phyloP scores from a whole-genome alignment of 2,113 vertebrate genomes.

The Cryptotis parvus region DNA sequence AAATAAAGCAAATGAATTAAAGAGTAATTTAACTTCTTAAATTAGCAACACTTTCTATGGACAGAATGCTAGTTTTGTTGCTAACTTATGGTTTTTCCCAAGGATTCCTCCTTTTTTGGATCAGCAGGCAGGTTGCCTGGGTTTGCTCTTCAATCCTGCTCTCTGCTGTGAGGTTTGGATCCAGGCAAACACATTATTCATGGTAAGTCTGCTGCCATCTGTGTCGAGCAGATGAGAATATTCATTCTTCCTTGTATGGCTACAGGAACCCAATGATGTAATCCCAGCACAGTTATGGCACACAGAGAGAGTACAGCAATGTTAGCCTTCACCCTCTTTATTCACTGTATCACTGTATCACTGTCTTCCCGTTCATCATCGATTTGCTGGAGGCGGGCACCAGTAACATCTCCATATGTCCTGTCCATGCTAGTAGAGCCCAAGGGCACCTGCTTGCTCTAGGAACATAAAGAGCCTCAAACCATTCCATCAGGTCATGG shows the following conservation, averaged over 20 bases:
- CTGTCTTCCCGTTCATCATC: too few species aligned
- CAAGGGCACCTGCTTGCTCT: too few species aligned
- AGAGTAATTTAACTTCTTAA: too few species aligned
- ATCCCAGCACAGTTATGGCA: not conserved
- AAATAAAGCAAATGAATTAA: not conserved
- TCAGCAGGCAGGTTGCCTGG: accelerated
- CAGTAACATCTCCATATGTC: too few species aligned
- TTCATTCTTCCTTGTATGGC: not conserved
- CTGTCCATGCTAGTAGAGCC: too few species aligned
- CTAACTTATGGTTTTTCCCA: not conserved
- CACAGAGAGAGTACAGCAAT: not conserved
- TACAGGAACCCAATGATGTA: not conserved
- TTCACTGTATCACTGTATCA: too few species aligned
- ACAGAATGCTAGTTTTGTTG: not conserved
- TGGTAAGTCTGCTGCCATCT: not conserved
- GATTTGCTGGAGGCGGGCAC: too few species aligned
- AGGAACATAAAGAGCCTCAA: too few species aligned
- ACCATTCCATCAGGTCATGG: too few species aligned
- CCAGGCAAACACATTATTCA: not conserved
- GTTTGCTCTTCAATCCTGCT: not conserved
- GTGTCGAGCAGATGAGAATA: not conserved
- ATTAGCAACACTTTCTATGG: too few species aligned
- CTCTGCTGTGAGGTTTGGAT: not conserved
- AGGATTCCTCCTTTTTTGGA: too few species aligned
- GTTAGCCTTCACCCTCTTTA: not conserved